Evolutionary conservation across 2,113 vertebrate species (phyloP), one percentile per base, ranked within the genome.

Genomic region (Tapirus terrestris): DNA sequence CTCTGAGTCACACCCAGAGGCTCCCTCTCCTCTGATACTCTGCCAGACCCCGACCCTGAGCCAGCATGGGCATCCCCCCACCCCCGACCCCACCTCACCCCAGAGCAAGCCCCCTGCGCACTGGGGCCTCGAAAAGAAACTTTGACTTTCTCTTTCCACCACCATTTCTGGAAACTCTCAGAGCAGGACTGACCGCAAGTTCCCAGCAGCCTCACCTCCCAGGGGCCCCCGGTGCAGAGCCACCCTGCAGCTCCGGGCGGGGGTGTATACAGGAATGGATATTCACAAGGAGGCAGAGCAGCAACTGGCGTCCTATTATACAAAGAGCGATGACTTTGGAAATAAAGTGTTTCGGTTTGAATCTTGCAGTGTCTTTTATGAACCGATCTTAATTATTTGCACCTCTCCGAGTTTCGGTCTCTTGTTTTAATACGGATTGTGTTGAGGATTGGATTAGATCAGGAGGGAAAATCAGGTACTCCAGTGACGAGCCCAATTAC

Each of bases 61-160:
- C 12, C 70, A 43, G 8, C 1, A 2, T 0, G 1, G 18, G 29
- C 2, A 21, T 2, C 60, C 53, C 25, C 70, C 12, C 56, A n/a
- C 10, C 31, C 3, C 39, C 39, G 39, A 56, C 51, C 18, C 45
- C 1, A 8, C 21, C 29, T 9, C 3, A 8, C 53, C 20, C 65
- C 45, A 81, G 16, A 56, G 58, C 45, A 25, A 75, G 45, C 45
- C 56, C 70, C 58, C 5, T 58, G 5, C 18, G 48, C 36, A 21
- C 31, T 17, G 8, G 23, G 31, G 9, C 33, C 33, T 75, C 29
- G 12, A 1, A 16, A 67, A 80, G 25, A 79, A 67, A 20, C 27
- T 0, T 14, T 61, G 11, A 3, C 65, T 29, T 82, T 72, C 43
- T 73, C 53, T 23, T 20, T 77, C 43, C 39, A 75, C 36, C 39